Percentiles rank a stretch among this genome's conserved stretches.
phyloP scores from a whole-genome alignment of 2,888 invertebrate genomes.

The Lumbricus terrestris region DNA sequence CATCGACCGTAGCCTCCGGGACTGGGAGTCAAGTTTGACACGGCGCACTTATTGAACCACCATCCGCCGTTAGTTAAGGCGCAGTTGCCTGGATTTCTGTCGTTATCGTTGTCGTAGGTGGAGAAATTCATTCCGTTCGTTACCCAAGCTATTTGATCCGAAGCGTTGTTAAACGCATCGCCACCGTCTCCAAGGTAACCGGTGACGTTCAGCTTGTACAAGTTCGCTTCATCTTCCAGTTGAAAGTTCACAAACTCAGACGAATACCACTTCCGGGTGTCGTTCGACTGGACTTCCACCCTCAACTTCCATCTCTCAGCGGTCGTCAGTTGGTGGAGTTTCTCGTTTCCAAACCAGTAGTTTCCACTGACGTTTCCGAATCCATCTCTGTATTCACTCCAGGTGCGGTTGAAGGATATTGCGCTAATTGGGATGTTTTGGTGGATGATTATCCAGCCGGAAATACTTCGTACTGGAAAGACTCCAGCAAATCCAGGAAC shows the following conservation, averaged over 20 bases:
- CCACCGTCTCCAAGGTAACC: neutral
- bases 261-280: neutral
- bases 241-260: neutral
- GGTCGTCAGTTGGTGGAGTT: neutral
- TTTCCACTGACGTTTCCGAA: neutral
- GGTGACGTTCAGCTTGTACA: neutral
- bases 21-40: neutral
- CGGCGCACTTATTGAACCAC: neutral
- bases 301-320: neutral
- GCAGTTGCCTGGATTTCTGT: neutral
- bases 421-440: neutral
- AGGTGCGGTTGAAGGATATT: neutral
- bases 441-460: neutral
- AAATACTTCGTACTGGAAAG: neutral
- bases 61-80: neutral
- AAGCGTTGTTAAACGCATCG: neutral
- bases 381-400: neutral
- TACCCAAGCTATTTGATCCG: neutral
- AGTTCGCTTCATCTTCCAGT: neutral
- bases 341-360: constrained; percentile 10
- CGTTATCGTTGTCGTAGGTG: neutral
- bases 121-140: neutral
- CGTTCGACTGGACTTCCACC: constrained; percentile 5
- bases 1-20: neutral
- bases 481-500: neutral